These are phyloP conservation scores for Columba janthina DNA, from an alignment of 2,113 vertebrate species.

Conservation along the genomic window DNA sequence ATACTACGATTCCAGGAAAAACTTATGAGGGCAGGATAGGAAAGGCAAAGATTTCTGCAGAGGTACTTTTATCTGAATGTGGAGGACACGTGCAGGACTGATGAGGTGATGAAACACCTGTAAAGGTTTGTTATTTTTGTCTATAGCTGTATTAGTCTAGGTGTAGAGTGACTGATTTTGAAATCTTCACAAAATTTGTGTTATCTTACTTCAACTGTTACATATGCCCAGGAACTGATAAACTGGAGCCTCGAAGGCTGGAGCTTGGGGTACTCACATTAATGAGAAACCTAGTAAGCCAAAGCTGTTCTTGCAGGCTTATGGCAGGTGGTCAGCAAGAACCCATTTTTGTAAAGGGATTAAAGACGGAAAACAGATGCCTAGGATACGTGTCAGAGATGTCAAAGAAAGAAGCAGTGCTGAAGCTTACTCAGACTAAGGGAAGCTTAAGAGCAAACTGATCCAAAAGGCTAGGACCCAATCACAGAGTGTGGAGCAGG, in stretches of 20 bases:
- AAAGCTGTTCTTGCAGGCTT: conserved; percentile 1
- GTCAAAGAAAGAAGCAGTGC: conserved; percentile 16
- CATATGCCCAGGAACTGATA: background rate
- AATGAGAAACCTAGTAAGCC: background rate
- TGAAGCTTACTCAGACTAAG: conserved; percentile 8
- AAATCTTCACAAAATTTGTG: background rate
- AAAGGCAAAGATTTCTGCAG: background rate
- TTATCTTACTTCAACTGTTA: background rate
- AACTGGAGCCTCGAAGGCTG: background rate
- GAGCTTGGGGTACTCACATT: background rate
- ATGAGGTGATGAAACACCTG: background rate
- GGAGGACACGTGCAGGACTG: background rate
- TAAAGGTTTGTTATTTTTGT: background rate
- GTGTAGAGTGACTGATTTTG: background rate
- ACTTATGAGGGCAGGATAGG: background rate
- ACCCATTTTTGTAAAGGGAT: conserved; percentile 41
- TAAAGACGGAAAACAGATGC: conserved; percentile 30
- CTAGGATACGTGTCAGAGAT: conserved; percentile 15
- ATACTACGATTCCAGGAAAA: background rate
- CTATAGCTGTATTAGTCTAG: background rate
- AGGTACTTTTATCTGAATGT: background rate
- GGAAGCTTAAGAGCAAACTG: conserved; percentile 33
- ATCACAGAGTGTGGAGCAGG: fast-evolving
- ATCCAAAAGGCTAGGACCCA: background rate
- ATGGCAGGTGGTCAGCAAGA: conserved; percentile 20